phyloP scores from a whole-genome alignment of 2,797 vertebrate species.

The Notolepis coatsorum region DNA sequence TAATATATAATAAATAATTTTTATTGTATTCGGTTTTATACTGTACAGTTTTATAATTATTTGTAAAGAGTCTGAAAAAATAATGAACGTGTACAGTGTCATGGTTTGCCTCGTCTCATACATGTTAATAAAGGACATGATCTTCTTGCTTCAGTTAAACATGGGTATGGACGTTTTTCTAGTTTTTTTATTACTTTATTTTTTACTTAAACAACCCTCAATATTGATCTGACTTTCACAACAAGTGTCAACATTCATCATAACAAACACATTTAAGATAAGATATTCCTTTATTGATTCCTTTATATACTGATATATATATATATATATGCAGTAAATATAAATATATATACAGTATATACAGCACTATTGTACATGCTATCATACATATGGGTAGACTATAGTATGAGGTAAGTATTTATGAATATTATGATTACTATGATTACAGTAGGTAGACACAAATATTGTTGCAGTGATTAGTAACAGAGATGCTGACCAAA shows the following conservation, averaged over 20 bases:
- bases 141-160: conserved; percentile 64
- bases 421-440: too few species aligned
- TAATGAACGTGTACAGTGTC: conserved; percentile 74
- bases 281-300: not conserved
- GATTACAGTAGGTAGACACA: too few species aligned
- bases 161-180: not conserved
- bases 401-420: too few species aligned
- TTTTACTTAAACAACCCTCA: not conserved
- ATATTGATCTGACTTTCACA: not conserved
- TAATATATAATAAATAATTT: conserved; percentile 78
- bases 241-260: not conserved
- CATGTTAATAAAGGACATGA: conserved; percentile 88
- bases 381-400: too few species aligned
- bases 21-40: conserved; percentile 79
- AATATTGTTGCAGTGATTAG: too few species aligned
- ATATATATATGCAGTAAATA: too few species aligned
- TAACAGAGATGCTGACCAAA: too few species aligned
- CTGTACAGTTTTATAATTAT: conserved; percentile 78
- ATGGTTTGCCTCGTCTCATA: conserved; percentile 78
- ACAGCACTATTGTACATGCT: too few species aligned
- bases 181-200: not conserved
- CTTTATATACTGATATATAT: not conserved
- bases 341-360: too few species aligned
- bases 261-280: not conserved
- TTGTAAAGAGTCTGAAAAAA: conserved; percentile 73